Conservation (phyloP, 2,888 invertebrate genomes). For the Drosophila formosana region DNA sequence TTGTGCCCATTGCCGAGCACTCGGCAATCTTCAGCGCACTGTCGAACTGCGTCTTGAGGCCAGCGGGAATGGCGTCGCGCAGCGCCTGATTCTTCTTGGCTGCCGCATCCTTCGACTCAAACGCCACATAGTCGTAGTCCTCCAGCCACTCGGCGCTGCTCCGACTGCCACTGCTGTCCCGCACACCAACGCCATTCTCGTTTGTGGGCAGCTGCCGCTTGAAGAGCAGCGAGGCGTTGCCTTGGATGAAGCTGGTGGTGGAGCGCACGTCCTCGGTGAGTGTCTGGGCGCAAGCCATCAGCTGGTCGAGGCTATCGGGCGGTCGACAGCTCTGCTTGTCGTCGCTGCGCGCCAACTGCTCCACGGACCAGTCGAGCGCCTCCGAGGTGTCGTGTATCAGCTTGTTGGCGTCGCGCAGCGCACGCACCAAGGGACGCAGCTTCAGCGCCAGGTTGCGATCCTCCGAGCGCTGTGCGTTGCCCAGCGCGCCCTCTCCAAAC, state of each 20-base stretch:
- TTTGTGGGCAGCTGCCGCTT: constrained; percentile 86
- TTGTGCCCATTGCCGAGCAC: constrained; percentile 86
- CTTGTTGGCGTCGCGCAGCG: constrained; percentile 92
- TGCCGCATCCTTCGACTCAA: constrained; percentile 91
- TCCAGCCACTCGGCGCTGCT: constrained; percentile 88
- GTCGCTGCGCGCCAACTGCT: constrained; percentile 87
- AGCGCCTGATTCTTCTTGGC: constrained; percentile 91
- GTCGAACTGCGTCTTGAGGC: constrained; percentile 91
- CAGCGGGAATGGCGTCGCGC: constrained; percentile 89
- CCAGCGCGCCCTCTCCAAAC: constrained; percentile 94
- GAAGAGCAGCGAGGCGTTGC: constrained; percentile 92
- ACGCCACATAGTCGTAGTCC: constrained; percentile 96
- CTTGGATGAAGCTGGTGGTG: constrained; percentile 95
- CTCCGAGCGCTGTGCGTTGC: constrained; percentile 93
- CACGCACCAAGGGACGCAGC: constrained; percentile 91
- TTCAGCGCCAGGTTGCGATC: constrained; percentile 92
- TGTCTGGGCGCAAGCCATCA: constrained; percentile 94
- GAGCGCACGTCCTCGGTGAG: constrained; percentile 95
- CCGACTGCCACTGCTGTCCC: constrained; percentile 37
- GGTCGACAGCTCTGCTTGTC: constrained; percentile 85
- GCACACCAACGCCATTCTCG: constrained; percentile 27
- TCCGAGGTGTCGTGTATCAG: constrained; percentile 92
- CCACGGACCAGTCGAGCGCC: constrained; percentile 92
- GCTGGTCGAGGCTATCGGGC: constrained; percentile 94
- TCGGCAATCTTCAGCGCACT: constrained; percentile 91